phyloP scores from a whole-genome alignment of 30 jellyfish, hydroid and myxozoan species.

The Pseudorhiza aurosa region DNA sequence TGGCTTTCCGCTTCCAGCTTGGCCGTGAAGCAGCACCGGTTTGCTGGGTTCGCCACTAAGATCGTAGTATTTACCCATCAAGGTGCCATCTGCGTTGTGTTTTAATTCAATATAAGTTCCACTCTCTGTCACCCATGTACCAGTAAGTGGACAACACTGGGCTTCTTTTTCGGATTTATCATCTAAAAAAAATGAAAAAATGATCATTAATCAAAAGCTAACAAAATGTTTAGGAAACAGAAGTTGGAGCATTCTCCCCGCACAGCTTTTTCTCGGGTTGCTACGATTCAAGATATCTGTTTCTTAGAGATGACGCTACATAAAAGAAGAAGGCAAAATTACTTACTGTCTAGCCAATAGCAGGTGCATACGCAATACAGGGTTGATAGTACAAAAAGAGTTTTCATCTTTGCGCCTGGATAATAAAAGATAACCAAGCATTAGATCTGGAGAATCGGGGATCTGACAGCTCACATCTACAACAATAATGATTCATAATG shows the following conservation, averaged over 20 bases:
- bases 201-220: too few relatives aligned
- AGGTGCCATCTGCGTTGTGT: slow-evolving; percentile 67
- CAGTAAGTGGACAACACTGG: slow-evolving; percentile 60
- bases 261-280: too few relatives aligned
- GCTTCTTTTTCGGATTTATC: neutral
- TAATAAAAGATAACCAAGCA: neutral
- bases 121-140: slow-evolving; percentile 66
- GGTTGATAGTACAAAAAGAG: slow-evolving; percentile 24
- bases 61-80: slow-evolving; percentile 51
- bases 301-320: too few relatives aligned
- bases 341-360: slow-evolving; percentile 12
- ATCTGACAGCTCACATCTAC: too few relatives aligned
- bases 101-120: slow-evolving; percentile 52
- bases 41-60: slow-evolving; percentile 4
- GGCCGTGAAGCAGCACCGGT: slow-evolving; percentile 45
- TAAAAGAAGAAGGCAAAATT: neutral
- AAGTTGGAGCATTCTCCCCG: too few relatives aligned
- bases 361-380: slow-evolving; percentile 48
- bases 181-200: neutral
- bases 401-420: slow-evolving; percentile 33
- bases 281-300: too few relatives aligned
- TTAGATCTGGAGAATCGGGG: too few relatives aligned
- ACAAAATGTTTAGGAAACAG: too few relatives aligned
- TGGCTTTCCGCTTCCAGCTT: slow-evolving; percentile 80
- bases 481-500: too few relatives aligned